Evolutionary conservation across 2,113 vertebrate genomes (phyloP).

Genomic region (Fukomys damarensis): DNA sequence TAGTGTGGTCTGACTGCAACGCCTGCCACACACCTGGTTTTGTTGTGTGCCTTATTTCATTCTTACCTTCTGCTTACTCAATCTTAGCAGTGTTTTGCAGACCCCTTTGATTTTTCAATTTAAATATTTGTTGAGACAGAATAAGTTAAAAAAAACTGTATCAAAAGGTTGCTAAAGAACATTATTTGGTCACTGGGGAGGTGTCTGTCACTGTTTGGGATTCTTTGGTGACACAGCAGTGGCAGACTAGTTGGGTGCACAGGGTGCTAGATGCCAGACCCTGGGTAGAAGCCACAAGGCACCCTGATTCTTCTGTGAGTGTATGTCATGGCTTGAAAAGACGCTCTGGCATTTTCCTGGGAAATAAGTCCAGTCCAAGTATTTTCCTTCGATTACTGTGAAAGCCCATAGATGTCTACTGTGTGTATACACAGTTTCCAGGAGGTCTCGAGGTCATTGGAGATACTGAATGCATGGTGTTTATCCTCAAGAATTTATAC

Average conservation of each 20-base stretch:
- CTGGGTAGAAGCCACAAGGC: neutral
- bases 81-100: neutral
- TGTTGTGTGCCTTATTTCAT: neutral
- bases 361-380: neutral
- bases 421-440: neutral
- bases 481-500: neutral
- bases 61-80: neutral
- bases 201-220: neutral
- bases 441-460: neutral
- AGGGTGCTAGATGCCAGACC: neutral
- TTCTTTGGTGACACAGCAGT: neutral
- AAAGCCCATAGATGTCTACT: neutral
- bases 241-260: neutral
- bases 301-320: neutral
- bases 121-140: neutral
- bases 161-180: neutral
- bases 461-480: neutral
- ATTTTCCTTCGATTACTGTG: neutral
- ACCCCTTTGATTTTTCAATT: conserved; percentile 26
- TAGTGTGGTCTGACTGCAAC: neutral
- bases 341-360: neutral
- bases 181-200: neutral
- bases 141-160: neutral
- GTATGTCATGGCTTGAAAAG: neutral
- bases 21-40: neutral